Conservation (phyloP, 2,888 invertebrate species). For the Cremastobaeus sp. region DNA sequence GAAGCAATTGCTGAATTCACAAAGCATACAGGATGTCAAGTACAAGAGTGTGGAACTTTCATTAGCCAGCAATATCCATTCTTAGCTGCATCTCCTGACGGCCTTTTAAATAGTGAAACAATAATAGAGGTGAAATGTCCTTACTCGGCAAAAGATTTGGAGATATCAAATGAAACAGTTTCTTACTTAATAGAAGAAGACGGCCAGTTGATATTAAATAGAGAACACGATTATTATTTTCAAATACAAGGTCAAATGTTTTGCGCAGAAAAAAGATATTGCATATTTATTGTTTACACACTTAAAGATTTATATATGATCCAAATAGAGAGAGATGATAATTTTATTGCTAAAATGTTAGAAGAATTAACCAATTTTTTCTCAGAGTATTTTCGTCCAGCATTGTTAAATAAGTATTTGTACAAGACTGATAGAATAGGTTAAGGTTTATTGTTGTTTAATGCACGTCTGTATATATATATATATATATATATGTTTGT, state of each 20-base stretch:
- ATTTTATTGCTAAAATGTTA: conserved; percentile 38
- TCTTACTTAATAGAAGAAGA: conserved; percentile 24
- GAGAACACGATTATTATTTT: conserved; percentile 41
- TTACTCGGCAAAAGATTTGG: conserved; percentile 18
- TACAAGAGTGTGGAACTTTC: conserved; percentile 20
- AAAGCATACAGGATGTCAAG: conserved; percentile 4
- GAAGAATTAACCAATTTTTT: conserved; percentile 29
- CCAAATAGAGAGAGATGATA: conserved; percentile 38
- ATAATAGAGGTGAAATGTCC: conserved; percentile 56
- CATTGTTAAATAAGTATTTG: conserved; percentile 34
- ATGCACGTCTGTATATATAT: too few relatives aligned
- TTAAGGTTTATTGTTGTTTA: too few relatives aligned
- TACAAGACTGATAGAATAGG: conserved; percentile 31
- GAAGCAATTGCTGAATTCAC: conserved; percentile 31
- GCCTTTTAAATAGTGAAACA: conserved; percentile 22
- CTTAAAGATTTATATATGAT: conserved; percentile 26
- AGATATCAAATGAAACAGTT: conserved; percentile 37
- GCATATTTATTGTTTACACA: conserved; percentile 41
- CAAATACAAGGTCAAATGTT: conserved; percentile 41
- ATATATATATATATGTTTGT: too few relatives aligned
- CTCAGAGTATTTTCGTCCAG: conserved; percentile 24
- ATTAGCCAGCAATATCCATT: conserved; percentile 22
- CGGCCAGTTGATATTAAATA: not conserved
- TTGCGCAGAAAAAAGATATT: conserved; percentile 35
- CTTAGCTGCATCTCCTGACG: conserved; percentile 51